Base-by-base conservation (phyloP, 2,888 invertebrate species). In the Masnerella sp. region DNA sequence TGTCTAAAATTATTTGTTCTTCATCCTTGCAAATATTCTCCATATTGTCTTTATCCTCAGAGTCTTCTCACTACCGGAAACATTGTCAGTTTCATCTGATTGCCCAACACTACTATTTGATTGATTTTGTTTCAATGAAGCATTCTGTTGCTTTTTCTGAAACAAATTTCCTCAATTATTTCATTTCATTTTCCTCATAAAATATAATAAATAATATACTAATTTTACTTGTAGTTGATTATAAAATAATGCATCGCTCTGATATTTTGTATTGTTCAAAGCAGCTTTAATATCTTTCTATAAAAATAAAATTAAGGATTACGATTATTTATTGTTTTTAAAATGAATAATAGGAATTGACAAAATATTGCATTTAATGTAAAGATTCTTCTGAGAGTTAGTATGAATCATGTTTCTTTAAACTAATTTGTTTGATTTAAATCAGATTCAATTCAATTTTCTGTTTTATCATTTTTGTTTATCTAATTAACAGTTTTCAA, bases 211-310 rank as follows among this genome's bases (percentile, higher is more conserved):
- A 9, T 30, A 30, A n/a, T 30, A 9, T 30, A 30, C 2, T 30
- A 30, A n/a, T n/a, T 30, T 30, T 30, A 30, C 30, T 30, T 30
- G 30, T 30, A 30, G 30, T 30, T 30, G 30, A 30, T 30, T n/a
- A n/a, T 30, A 30, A 2, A 30, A 5, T 8, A 30, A 30, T 30
- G 9, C 30, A 30, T 30, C 30, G 9, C 30, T 30, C 30, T 8
- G 9, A n/a, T 30, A n/a, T 30, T 30, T 30, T 30, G 30, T n/a
- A 30, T 30, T 9, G 9, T 30, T 30, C 30, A 30, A 30, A 30
- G 30, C 30, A 30, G 30, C 30, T n/a, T 30, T 30, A 5, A 5
- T 30, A 30, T 30, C 9, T 30, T 30, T 30, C 30, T 30, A n/a
- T 30, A 30, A 30, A 30, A 30, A 30, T 30, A 30, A 30, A 30